Base-by-base conservation (phyloP, 2,888 invertebrate genomes). In the Halocaridina rubra region DNA sequence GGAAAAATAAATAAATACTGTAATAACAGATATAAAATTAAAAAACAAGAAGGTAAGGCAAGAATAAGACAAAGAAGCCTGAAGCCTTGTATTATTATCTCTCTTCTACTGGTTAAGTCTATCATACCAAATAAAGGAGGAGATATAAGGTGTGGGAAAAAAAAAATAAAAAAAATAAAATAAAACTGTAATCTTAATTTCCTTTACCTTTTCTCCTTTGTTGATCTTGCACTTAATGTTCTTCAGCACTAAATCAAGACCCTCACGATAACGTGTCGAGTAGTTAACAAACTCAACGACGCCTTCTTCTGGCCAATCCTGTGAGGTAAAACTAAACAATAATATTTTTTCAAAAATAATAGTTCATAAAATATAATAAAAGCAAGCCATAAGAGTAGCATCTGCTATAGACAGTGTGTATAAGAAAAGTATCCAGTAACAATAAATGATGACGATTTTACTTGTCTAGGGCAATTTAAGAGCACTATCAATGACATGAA, bases 201-300 rank as follows among this genome's bases (percentile, higher is more conserved):
- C 16, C 10, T 92, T 92, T 92, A 84, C 74, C 90, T 93, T 94
- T 89, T 94, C 93, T 61, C 92, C 91, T 24, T 92, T 90, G 30
- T 91, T 90, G 32, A 93, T 91, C 53, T 91, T 91, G 89, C 93
- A 93, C 3, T 92, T 93, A 87, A 98, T 92, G 88, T 95, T 95
- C 69, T 94, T 94, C 86, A 98, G 92, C 61, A 97, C 97, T 81
- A 97, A 93, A 90, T 97, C 97, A 77, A 96, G 91, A 29, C 96
- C 97, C 89, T 95, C 93, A 88, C 98, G 93, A 92, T 98, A 98
- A 3, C 96, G 94, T 32, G 97, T 95, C 90, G 96, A 94, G 90
- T 95, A 96, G 89, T 96, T 92, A 89, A 94, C 93, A 90, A 98
- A 96, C 88, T 94, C 93, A 46, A 98, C 95, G 59, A 93, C 92